These are phyloP conservation scores for Onthophagus taurus DNA, from an alignment of 1,140 invertebrate species.

Conservation along the genomic window DNA sequence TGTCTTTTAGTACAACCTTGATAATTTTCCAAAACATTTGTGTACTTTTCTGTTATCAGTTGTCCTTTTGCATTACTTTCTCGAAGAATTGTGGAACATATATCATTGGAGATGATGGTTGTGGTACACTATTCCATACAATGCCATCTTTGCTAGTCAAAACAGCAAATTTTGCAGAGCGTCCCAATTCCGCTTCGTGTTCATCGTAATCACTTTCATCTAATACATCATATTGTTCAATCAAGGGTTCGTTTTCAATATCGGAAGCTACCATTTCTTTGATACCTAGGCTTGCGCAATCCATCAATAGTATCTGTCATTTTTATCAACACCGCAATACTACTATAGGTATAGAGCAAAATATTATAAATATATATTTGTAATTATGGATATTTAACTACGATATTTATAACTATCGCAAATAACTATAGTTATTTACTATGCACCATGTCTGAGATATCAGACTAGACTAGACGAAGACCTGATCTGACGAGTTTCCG, in stretches of 20 bases:
- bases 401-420: too few relatives aligned
- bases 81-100: constrained; percentile 4
- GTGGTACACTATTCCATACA: not conserved
- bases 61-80: constrained; percentile 4
- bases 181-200: not conserved
- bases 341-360: not conserved
- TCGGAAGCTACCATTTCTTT: not conserved
- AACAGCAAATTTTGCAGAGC: constrained; percentile 2
- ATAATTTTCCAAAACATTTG: not conserved
- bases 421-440: too few relatives aligned
- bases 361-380: too few relatives aligned
- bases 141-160: too few relatives aligned
- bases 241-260: not conserved
- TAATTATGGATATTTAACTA: too few relatives aligned
- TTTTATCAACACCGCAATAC: not conserved
- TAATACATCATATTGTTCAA: too few relatives aligned
- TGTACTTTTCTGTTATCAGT: constrained; percentile 5
- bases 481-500: too few relatives aligned
- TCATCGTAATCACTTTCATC: not conserved
- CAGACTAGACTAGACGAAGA: too few relatives aligned
- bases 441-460: too few relatives aligned
- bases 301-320: not conserved
- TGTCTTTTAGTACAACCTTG: too few relatives aligned
- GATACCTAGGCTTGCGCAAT: not conserved
- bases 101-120: constrained; percentile 2